Percentiles rank a stretch among this genome's conserved stretches.
These are phyloP conservation scores for Lepeophtheirus nordmannii DNA, from an alignment of 2,888 invertebrate genomes.

Conservation along the genomic window DNA sequence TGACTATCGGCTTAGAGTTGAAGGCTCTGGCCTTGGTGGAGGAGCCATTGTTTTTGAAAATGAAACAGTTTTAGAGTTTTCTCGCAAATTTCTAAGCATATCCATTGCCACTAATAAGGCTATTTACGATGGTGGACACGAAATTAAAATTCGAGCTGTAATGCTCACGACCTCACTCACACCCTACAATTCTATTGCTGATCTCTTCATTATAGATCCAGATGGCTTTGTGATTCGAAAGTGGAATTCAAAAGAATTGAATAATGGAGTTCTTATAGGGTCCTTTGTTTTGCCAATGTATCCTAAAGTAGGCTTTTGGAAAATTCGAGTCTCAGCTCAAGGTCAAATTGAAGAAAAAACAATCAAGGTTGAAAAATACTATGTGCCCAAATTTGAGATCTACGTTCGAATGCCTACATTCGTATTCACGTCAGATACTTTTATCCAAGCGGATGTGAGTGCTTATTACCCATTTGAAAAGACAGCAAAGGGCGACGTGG, in stretches of 20 bases:
- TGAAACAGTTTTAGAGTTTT: constrained; percentile 34
- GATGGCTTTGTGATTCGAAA: constrained; percentile 22
- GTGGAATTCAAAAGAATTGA: constrained; percentile 24
- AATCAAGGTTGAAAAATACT: constrained; percentile 28
- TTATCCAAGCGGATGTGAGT: constrained; percentile 26
- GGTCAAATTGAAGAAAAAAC: constrained; percentile 26
- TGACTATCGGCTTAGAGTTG: constrained; percentile 34
- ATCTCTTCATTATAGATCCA: constrained; percentile 22
- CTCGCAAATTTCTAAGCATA: constrained; percentile 35
- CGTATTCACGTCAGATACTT: constrained; percentile 28
- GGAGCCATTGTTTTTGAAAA: constrained; percentile 35
- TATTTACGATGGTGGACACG: constrained; percentile 32
- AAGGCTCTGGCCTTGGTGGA: constrained; percentile 32
- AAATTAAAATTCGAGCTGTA: constrained; percentile 17
- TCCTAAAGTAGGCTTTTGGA: constrained; percentile 28
- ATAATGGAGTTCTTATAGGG: constrained; percentile 10
- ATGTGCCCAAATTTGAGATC: constrained; percentile 26
- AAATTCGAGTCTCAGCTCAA: constrained; percentile 27
- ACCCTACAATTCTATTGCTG: constrained; percentile 21
- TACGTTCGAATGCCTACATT: constrained; percentile 27
- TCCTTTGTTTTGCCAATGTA: constrained; percentile 13
- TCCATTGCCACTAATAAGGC: constrained; percentile 38
- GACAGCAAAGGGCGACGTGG: constrained; percentile 34
- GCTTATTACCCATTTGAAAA: constrained; percentile 33
- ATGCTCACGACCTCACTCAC: constrained; percentile 15